phyloP scores from a whole-genome alignment of 2,888 invertebrate species.

The Neoitamus cyanurus region DNA sequence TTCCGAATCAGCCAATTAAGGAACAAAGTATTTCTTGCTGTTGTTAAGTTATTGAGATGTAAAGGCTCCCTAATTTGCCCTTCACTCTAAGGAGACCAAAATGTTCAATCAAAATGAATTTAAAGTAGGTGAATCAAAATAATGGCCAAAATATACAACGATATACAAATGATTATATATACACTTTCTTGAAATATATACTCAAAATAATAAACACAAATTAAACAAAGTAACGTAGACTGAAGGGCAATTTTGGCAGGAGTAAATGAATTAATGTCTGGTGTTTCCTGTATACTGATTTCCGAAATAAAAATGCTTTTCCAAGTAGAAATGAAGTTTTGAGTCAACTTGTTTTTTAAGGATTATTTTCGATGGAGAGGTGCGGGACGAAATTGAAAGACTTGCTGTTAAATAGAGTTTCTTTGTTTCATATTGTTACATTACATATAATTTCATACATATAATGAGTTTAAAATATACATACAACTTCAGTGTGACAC shows the following conservation, averaged over 20 bases:
- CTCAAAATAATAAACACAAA: not conserved
- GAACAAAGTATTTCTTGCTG: not conserved
- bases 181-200: not conserved
- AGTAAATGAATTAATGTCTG: not conserved
- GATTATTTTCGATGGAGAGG: not conserved
- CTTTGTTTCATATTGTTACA: conserved; percentile 41
- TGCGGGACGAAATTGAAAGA: not conserved
- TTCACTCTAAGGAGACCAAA: not conserved
- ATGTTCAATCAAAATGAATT: no score
- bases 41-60: not conserved
- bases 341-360: not conserved
- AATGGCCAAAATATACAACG: not conserved
- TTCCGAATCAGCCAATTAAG: not conserved
- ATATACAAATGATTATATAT: not conserved
- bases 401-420: conserved; percentile 32
- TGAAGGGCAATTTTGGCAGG: not conserved
- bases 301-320: not conserved
- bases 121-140: not conserved
- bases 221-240: not conserved
- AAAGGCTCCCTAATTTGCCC: not conserved
- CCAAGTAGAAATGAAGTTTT: not conserved
- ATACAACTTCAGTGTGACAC: conserved; percentile 20
- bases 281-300: not conserved
- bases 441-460: conserved; percentile 45
- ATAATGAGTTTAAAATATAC: conserved; percentile 46